Base-by-base conservation (phyloP, 23 tunicate species). In the Ascidia mentula region DNA sequence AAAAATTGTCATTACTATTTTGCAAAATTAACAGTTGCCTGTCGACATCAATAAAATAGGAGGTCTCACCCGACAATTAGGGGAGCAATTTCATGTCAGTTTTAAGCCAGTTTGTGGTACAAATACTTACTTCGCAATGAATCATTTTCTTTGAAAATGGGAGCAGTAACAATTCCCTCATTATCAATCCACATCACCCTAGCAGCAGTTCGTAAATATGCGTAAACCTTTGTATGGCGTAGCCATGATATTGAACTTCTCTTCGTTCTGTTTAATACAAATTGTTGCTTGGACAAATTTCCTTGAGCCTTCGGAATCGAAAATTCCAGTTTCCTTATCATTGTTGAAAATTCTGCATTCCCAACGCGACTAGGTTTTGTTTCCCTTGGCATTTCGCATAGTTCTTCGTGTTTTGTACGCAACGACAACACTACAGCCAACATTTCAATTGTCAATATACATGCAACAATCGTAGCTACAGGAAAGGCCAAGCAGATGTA, bases 381-480 rank as follows among this genome's bases (percentile, higher is more conserved):
- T 28, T 53, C 24, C 65, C 65, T 6, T 5, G 65, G 2, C 65
- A 53, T 53, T 53, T 53, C 65, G 28, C 28, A 53, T 20, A 1
- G 22, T 53, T 53, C 65, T 53, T 53, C 65, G 4, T 26, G 24
- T 28, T 53, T 53, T 26, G 65, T 28, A 28, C 65, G 24, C 4
- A 53, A 53, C 65, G 24, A 53, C 65, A 53, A 53, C 22, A 28
- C 65, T 9, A 53, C 65, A 53, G 65, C 65, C 65, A 53, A 53
- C 24, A 53, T 53, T 53, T 28, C 65, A 9, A 53, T 20, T 5
- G 65, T 9, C 28, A 53, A 53, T 53, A 53, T 53, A 28, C 65
- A 53, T 53, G 65, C 7, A 28, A 53, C 13, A 26, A 53, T 26
- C 22, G 24, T 53, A 20, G 65, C 65, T 53, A 53, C 28, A 53